Conservation (phyloP, 2,888 invertebrate genomes). For the Onchidella celtica region DNA sequence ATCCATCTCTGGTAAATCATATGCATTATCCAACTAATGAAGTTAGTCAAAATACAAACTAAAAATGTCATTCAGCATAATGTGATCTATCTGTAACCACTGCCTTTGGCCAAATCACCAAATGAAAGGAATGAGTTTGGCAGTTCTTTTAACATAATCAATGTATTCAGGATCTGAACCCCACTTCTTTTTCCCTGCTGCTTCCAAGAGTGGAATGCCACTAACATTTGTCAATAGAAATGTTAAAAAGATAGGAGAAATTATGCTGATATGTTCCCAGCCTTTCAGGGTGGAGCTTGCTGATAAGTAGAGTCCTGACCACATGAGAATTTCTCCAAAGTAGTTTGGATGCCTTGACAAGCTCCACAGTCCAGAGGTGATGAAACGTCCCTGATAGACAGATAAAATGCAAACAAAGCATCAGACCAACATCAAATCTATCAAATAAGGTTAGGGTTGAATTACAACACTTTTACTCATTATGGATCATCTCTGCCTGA, state of each 20-base stretch:
- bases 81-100: no score
- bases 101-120: no score
- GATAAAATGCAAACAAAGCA: no score
- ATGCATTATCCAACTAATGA: no score
- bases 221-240: conserved; percentile 78
- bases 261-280: conserved; percentile 69
- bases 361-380: conserved; percentile 75
- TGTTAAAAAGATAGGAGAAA: conserved; percentile 77
- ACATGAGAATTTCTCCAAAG: conserved; percentile 78
- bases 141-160: conserved; percentile 76
- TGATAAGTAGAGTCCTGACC: conserved; percentile 74
- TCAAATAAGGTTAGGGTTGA: no score
- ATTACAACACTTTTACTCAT: no score
- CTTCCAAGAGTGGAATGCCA: conserved; percentile 79
- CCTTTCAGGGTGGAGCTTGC: conserved; percentile 65
- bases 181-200: conserved; percentile 74
- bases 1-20: no score
- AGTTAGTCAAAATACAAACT: no score
- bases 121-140: conserved; percentile 77
- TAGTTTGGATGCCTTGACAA: conserved; percentile 78
- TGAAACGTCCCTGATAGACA: conserved; percentile 72
- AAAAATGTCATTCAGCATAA: no score
- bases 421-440: no score
- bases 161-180: conserved; percentile 75
- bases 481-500: no score